Base-by-base conservation (phyloP, 2,113 vertebrate genomes). In the Ceyx melanurus region DNA sequence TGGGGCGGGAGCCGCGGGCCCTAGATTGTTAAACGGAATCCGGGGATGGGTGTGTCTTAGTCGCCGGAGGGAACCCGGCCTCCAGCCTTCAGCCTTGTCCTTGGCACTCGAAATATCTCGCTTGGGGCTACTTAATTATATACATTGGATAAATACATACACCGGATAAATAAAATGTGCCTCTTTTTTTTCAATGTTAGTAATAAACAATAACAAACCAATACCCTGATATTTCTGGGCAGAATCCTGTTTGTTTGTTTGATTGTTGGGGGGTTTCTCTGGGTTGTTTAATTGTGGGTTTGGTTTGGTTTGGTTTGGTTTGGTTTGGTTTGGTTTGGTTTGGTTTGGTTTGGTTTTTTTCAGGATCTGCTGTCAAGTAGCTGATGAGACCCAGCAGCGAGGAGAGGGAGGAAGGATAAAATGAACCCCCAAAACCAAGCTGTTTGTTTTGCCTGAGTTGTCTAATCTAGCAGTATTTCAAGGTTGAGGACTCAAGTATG, bases 101-200 rank as follows among this genome's bases (percentile, higher is more conserved):
- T 5, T 5, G 18, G 22, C 54, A 22, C 21, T 10, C 12, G 3
- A 1, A 35, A 13, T 0, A 6, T 14, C 8, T 29, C 3, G 3
- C 4, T 11, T 11, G 40, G 10, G 64, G 20, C 50, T 54, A 19
- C n/a, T 19, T 31, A 0, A 0, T 8, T 19, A 1, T 42, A 53
- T 7, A 29, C 40, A 3, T 6, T 3, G 6, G 13, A 31, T 7
- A 23, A 54, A 33, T 1, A 11, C 22, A 53, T 7, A 29, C 40
- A 3, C 5, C 3, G 6, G 13, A n/a, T 7, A 23, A 54, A 35
- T 1, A 11, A 33, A 0, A 0, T 12, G 11, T 1, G 0, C 11
- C 5, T 20, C 10, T 17, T 22, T 66, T 22, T 1, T 22, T 10
- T 2, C 5, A 1, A 7, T 23, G 19, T 16, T 35, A 23, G 10